Evolutionary conservation across 2,797 vertebrate species (phyloP), one percentile per base, ranked within the genome.

Genomic region (Sebastes dallii): DNA sequence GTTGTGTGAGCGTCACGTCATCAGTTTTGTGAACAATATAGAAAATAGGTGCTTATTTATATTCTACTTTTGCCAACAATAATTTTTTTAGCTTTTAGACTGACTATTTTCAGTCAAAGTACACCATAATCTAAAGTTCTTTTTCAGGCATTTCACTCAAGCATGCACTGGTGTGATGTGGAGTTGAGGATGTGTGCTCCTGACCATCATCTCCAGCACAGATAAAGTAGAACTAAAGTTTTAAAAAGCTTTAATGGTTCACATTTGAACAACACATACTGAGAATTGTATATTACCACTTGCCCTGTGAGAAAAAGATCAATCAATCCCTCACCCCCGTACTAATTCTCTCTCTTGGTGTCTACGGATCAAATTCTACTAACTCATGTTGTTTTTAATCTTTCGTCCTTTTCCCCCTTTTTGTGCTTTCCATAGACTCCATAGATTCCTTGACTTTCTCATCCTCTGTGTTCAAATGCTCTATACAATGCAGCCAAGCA

Each of bases 401-500:
- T 54, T 16, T 10, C 6, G 3, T 46, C 56, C 20, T 39, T 34
- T 18, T 24, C 4, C n/a, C 7, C 5, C 7, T 16, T 65, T 73
- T 78, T 18, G 10, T 62, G 65, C 25, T 36, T 11, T 79, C 59
- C 62, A 34, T 25, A 27, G 12, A 36, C 58, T 13, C 30, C 42
- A 50, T 20, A 50, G 18, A 50, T 54, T 68, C 30, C 13, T 24
- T 8, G 3, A 60, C 70, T 62, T 66, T 46, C 59, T 67, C 36
- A 67, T 52, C 76, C 52, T 39, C 34, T 32, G 22, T 6, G 78
- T 72, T 78, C 11, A 2, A 83, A 59, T 30, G 39, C 12, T 72
- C 46, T 74, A 70, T 54, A 32, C 54, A 32, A 50, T 46, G 72
- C 77, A 83, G 52, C 54, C 77, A 77, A 65, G 83, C 85, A 60